Base-by-base conservation (phyloP, 2,797 vertebrate genomes). In the Streptopelia turtur region DNA sequence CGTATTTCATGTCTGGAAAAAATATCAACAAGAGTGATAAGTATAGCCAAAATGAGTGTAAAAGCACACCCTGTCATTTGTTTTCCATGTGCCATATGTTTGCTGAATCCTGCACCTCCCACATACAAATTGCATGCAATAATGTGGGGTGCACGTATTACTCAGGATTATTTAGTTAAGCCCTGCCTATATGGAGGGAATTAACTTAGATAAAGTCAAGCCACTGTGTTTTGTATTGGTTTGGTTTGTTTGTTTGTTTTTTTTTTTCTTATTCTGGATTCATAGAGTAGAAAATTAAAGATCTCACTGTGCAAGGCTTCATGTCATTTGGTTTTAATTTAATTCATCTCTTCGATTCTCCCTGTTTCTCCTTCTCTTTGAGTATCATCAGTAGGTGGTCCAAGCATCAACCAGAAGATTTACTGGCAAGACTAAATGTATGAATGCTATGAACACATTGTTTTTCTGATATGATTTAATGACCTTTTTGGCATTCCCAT, bases 381-480 rank as follows among this genome's bases (percentile, higher is more conserved):
- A 96, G 72, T 92, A 65, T 83, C 95, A 80, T 57, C 81, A 2
- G 94, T 96, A 96, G 97, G 97, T 97, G 97, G 98, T 97, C 97
- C 94, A 65, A 60, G 88, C 93, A 95, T 89, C 78, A 45, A 95
- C 80, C 45, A 65, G 93, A 93, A 98, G 97, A 97, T 97, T 98
- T 97, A 97, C 95, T 97, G 96, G 95, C 64, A 86, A 96, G 94
- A 79, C 79, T 97, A 96, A 96, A 96, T 69, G 87, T 94, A 97
- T 85, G 96, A 97, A 96, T 25, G 35, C 82, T 94, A 96, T 77
- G 92, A 97, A 96, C 95, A 93, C 91, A 89, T 93, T 98, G 97
- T 97, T 98, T 98, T 96, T 95, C 86, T 16, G 55, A 80, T 97
- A 97, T 97, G 98, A 98, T 97, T 98, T 97, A 97, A 97, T 96